Conservation (phyloP, 2,797 vertebrate species). For the Bucorvus abyssinicus region DNA sequence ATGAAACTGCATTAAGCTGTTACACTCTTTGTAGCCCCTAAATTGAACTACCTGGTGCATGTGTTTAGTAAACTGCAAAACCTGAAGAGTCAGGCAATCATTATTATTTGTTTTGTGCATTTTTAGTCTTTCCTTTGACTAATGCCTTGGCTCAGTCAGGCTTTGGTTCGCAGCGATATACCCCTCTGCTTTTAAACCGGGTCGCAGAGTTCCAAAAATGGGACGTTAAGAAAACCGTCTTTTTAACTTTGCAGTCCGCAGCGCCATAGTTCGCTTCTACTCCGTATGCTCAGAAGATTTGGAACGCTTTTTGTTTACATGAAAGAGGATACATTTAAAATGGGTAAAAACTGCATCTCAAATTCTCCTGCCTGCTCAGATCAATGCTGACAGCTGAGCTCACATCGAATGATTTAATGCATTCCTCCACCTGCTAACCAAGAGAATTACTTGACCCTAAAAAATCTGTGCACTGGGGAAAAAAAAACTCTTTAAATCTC, state of each 20-base stretch:
- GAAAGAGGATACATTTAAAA: not conserved
- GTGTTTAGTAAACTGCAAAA: conserved; percentile 44
- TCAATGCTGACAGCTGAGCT: conserved; percentile 12
- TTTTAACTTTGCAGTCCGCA: not conserved
- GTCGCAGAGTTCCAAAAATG: not conserved
- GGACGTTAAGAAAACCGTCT: not conserved
- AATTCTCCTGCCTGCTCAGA: not conserved
- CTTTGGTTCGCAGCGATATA: not conserved
- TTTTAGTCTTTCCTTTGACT: not conserved
- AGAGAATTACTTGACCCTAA: not conserved
- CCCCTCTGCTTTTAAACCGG: not conserved
- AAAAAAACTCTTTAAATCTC: not conserved
- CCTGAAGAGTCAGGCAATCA: conserved; percentile 5
- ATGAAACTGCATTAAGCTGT: not conserved
- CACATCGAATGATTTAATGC: not conserved
- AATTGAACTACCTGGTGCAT: conserved; percentile 38
- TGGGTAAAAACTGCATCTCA: not conserved
- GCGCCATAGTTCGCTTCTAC: not conserved
- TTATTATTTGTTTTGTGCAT: not conserved
- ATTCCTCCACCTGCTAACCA: conserved; percentile 18
- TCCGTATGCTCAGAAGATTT: not conserved
- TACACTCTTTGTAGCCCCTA: not conserved
- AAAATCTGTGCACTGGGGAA: not conserved
- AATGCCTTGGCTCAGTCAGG: not conserved
- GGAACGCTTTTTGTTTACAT: not conserved